These are phyloP conservation scores for Coreoperca whiteheadi DNA, from an alignment of 2,113 vertebrate species.

Conservation along the genomic window DNA sequence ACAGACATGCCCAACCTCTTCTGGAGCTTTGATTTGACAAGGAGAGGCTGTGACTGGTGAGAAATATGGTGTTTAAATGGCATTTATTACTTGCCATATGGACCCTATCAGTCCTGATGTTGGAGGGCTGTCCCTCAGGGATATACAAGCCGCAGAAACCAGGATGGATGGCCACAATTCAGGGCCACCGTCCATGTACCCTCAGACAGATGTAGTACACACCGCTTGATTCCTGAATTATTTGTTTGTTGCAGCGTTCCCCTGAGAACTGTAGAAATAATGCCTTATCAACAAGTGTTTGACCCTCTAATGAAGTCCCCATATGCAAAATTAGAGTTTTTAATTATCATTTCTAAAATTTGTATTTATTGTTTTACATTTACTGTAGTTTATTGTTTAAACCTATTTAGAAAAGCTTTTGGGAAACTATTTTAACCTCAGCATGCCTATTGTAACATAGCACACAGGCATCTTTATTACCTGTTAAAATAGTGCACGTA, in stretches of 20 bases:
- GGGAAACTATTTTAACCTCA: neutral
- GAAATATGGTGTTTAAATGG: conserved; percentile 62
- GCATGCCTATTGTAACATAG: neutral
- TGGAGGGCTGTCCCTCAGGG: conserved; percentile 44
- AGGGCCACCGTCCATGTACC: conserved; percentile 18
- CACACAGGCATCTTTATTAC: neutral
- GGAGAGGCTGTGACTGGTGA: conserved; percentile 26
- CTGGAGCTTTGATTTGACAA: conserved; percentile 20
- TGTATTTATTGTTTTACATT: neutral
- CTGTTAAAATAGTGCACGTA: neutral
- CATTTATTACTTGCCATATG: conserved; percentile 62
- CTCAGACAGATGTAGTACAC: conserved; percentile 39
- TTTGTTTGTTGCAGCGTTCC: conserved; percentile 21
- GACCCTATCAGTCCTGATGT: conserved; percentile 53
- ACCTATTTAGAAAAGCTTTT: neutral
- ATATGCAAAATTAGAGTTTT: neutral
- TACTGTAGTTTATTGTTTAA: neutral
- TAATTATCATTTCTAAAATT: neutral
- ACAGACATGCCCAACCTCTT: neutral
- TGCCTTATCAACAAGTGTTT: neutral
- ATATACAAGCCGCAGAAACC: conserved; percentile 50
- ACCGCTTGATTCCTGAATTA: conserved; percentile 32
- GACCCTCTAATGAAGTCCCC: neutral
- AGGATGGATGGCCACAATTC: conserved; percentile 55
- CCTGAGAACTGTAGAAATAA: neutral